phyloP scores from a whole-genome alignment of 2,113 vertebrate genomes.

The Takifugu flavidus region DNA sequence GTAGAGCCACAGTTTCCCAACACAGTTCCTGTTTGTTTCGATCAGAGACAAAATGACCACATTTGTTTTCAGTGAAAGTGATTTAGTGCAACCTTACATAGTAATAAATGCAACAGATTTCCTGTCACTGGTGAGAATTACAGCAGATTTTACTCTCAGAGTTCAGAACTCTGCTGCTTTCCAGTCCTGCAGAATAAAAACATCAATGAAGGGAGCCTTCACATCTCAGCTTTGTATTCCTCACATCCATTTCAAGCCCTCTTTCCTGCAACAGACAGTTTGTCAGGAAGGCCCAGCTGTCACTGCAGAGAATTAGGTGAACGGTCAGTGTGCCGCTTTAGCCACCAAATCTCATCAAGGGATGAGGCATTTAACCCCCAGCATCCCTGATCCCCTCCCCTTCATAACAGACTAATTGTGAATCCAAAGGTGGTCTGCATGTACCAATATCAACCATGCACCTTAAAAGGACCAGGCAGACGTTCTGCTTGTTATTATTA shows the following conservation, averaged over 20 bases:
- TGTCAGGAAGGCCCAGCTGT: conserved; percentile 36
- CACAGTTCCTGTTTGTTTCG: conserved; percentile 42
- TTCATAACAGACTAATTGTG: no score
- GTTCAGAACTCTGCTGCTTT: background rate
- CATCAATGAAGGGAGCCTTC: no score
- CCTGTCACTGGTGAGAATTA: conserved; percentile 27
- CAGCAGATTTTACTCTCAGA: no score
- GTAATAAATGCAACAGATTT: conserved; percentile 50
- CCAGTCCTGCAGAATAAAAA: conserved; percentile 2
- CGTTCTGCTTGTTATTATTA: no score
- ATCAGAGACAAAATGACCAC: conserved; percentile 19
- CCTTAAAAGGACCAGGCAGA: no score
- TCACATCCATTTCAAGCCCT: no score
- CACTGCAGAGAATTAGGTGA: conserved; percentile 55
- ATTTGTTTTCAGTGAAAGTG: conserved; percentile 13
- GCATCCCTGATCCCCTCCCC: background rate
- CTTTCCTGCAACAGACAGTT: background rate
- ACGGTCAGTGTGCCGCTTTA: conserved; percentile 56
- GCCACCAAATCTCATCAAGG: conserved; percentile 64
- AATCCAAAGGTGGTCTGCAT: no score
- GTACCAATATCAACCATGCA: no score
- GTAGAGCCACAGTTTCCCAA: background rate
- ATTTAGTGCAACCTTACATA: conserved; percentile 49
- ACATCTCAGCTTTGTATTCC: no score
- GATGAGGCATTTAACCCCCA: conserved; percentile 43